Evolutionary conservation across 2,113 vertebrate genomes (phyloP), one percentile per base, ranked within the genome.

Genomic region (Sialia sialis): DNA sequence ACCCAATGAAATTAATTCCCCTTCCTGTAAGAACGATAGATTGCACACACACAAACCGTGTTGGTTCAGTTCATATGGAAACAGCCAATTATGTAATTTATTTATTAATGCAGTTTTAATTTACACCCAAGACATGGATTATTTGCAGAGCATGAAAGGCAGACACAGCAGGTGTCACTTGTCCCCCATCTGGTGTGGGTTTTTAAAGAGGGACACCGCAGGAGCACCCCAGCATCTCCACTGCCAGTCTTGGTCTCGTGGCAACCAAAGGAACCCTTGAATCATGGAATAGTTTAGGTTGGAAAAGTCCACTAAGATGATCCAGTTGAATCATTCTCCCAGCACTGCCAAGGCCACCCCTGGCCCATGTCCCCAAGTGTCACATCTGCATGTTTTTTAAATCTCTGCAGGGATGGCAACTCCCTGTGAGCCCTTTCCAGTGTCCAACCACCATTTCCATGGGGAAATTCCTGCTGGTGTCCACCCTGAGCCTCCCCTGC

Each of bases 21-120:
- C 38, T 58, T 76, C 49, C 29, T 30, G 0, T 9, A 25, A 23
- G 54, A 83, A 27, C 0, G 0, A 55, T 0, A 44, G 25, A 56
- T 22, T 19, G 23, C 55, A 49, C 16, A 18, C n/a, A 38, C 27
- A 43, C 15, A 72, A 7, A 46, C 34, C 92, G 48, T 36, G 7
- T 55, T 41, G 11, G 34, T 36, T 77, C 52, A 11, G 62, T 64
- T 69, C 36, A 46, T 46, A 27, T 12, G 49, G 68, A 39, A 94
- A 56, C 48, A 85, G 11, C 7, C 20, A 75, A 27, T 76, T 12
- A 15, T 1, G 4, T 5, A 3, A 17, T 66, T 48, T 39, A 73
- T 56, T 83, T 68, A 46, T 56, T 34, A 59, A 72, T 22, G 19
- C 25, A 26, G 16, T 11, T 66, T 73, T 70, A 9, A 70, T 62